Conservation (phyloP, 2,113 vertebrate genomes). For the Callorhinus ursinus region DNA sequence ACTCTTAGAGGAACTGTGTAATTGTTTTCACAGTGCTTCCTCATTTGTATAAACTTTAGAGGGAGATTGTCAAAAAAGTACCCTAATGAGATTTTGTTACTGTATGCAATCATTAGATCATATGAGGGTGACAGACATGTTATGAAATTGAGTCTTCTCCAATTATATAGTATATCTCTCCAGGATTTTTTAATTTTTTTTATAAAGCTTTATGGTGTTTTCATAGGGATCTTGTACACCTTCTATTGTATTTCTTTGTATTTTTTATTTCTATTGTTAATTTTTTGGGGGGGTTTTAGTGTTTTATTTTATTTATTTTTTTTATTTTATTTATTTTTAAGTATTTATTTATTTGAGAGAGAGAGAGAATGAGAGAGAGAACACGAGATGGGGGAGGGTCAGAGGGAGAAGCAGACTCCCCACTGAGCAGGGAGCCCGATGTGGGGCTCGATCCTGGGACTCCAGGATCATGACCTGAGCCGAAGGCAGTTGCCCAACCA, state of each 20-base stretch:
- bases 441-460: too few species aligned
- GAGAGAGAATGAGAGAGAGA: too few species aligned
- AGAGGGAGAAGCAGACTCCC: too few species aligned
- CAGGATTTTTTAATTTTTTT: not conserved
- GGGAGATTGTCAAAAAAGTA: not conserved
- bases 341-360: too few species aligned
- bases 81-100: not conserved
- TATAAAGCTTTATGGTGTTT: not conserved
- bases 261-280: slow-evolving; percentile 40
- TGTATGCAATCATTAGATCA: not conserved
- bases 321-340: too few species aligned
- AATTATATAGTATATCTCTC: not conserved
- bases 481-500: too few species aligned
- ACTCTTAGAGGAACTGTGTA: not conserved
- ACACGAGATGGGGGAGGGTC: too few species aligned
- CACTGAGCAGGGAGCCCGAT: too few species aligned
- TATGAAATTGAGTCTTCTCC: not conserved
- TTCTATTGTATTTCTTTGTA: not conserved
- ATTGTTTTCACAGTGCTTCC: not conserved
- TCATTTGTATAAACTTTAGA: not conserved
- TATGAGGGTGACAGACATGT: not conserved
- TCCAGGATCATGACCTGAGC: too few species aligned
- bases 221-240: not conserved
- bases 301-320: too few species aligned
- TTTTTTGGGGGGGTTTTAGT: not conserved